Base-by-base conservation (phyloP, 2,797 vertebrate species). In the Tangara arthus region DNA sequence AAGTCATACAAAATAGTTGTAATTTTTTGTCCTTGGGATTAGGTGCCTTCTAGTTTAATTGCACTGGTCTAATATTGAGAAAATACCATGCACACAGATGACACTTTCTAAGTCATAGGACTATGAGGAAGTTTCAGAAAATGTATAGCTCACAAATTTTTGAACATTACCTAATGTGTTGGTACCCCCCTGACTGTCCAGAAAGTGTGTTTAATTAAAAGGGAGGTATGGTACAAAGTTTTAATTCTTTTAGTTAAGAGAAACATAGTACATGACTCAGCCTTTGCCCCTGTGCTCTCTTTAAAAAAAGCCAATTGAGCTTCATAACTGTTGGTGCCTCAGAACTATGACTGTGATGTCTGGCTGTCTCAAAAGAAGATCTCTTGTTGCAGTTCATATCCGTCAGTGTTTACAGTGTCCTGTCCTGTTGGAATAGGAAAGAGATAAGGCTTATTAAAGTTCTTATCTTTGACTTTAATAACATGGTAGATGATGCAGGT, bases 391-490 rank as follows among this genome's bases (percentile, higher is more conserved):
- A 97, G 98, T 98, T 98, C 97, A 97, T 97, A 97, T 97, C 93
- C 96, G 94, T 93, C 95, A 76, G 85, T 90, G 95, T 97, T 96
- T 94, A 94, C 87, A 80, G 95, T 71, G 93, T 95, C 80, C 96
- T 97, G 95, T 98, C 94, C 88, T 89, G 61, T 94, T 94, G 93
- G 89, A 97, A 97, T 77, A 91, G 90, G 92, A 66, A 81, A 87
- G 89, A 97, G 98, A 98, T 98, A 98, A 97, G 97, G 95, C 91
- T 98, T 99, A 99, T 99, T 99, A 99, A 98, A 99, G 98, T 98
- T 99, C 98, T 98, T 99, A 99, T 99, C 99, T 95, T 60, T 89
- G 64, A 75, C 85, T 97, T 97, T 97, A 97, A 96, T 98, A 98
- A 98, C 97, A 96, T 97, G 97, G 96, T 86, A 76, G 90, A 84